phyloP scores from a whole-genome alignment of 2,888 invertebrate species.

The Chrysodeixis includens region DNA sequence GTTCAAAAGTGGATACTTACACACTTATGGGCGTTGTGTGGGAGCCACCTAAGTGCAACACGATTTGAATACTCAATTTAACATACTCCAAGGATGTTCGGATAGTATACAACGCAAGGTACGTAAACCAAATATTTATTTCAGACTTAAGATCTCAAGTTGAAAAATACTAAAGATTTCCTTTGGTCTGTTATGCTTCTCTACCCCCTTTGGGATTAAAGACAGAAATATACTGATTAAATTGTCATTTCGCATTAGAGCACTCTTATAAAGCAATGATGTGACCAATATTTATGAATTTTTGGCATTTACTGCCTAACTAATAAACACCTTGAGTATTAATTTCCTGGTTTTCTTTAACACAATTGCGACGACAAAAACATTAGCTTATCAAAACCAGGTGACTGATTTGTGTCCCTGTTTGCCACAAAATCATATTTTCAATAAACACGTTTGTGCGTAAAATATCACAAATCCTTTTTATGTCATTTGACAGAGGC shows the following conservation, averaged over 20 bases:
- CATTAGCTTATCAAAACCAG: neutral
- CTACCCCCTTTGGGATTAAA: too few relatives aligned
- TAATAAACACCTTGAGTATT: too few relatives aligned
- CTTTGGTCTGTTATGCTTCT: too few relatives aligned
- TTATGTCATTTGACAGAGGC: too few relatives aligned
- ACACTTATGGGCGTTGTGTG: slow-evolving; percentile 24
- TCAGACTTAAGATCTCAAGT: neutral
- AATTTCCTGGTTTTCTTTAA: neutral
- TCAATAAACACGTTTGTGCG: neutral
- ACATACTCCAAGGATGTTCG: neutral
- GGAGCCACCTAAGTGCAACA: slow-evolving; percentile 17
- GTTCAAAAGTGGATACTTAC: slow-evolving; percentile 18
- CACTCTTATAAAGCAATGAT: too few relatives aligned
- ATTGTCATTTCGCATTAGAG: too few relatives aligned
- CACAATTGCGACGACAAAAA: neutral
- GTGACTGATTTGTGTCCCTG: neutral
- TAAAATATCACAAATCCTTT: neutral
- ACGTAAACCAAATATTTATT: neutral
- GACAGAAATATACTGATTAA: too few relatives aligned
- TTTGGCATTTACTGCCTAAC: too few relatives aligned
- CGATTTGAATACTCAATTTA: slow-evolving; percentile 34
- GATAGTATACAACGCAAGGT: neutral
- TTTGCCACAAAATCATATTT: neutral
- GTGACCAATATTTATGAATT: too few relatives aligned
- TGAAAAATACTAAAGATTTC: too few relatives aligned